Base-by-base conservation (phyloP, 2,888 invertebrate species). In the Lithophane semibrunnea region DNA sequence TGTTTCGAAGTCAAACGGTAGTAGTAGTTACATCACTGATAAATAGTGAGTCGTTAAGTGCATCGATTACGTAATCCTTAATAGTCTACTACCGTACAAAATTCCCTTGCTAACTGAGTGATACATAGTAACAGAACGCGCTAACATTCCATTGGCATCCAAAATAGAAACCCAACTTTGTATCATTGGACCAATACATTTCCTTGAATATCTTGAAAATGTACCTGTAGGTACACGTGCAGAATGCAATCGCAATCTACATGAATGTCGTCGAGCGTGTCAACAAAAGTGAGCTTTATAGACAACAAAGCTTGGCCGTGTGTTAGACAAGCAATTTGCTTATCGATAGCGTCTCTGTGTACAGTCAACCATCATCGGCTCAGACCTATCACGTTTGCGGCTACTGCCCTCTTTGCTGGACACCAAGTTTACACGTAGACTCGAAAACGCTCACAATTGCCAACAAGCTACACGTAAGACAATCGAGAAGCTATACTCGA, bases 281-380 rank as follows among this genome's bases (percentile, higher is more conserved):
- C 54, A 65, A n/a, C 64, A 21, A 24, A 54, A 42, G 21, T 5
- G 13, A 60, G 18, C 37, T 65, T 54, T 21, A 49, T 47, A 49
- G 16, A 44, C 24, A 65, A 61, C 68, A 72, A 54, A 67, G 60
- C 72, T 70, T 44, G 66, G 52, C n/a, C 61, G 42, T 68, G 42
- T 42, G 58, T 75, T 70, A 77, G 73, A 79, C 73, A 79, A 75
- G 73, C 73, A 73, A 85, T 82, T 82, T 79, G 63, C 71, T 79
- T 70, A 73, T 75, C 63, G 47, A 75, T 63, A 58, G 61, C 56
- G 16, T 60, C 66, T 47, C 29, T 64, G 56, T 52, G 75, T 47
- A 66, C 24, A 47, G 63, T 64, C 47, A 12, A 47, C n/a, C 29
- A 61, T 21, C 68, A n/a, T 52, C 54, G 52, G 56, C 21, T 29